phyloP scores from a whole-genome alignment of 2,797 vertebrate genomes.

The Molossus alvarezi region DNA sequence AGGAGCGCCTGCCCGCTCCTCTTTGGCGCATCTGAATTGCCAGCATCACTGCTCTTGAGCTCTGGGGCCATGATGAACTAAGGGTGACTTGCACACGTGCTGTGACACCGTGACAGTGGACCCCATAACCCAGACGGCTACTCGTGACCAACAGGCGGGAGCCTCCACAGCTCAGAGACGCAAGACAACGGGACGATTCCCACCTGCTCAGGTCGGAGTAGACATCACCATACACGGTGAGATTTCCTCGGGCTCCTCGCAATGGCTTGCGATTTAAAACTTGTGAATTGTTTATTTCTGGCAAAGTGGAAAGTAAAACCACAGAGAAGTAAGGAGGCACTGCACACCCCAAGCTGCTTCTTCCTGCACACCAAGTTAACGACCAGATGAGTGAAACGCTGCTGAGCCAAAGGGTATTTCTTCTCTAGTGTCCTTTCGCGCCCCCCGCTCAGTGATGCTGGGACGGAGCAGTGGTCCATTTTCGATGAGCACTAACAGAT shows the following conservation, averaged over 20 bases:
- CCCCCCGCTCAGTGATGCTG: rapidly evolving
- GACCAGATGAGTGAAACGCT: not conserved
- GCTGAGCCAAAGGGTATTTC: not conserved
- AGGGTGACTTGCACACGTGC: not conserved
- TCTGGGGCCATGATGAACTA: not conserved
- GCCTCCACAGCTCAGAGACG: rapidly evolving
- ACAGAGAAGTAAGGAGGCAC: not conserved
- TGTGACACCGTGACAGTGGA: not conserved
- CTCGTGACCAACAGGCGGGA: not conserved
- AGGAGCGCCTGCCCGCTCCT: not conserved
- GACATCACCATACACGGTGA: not conserved
- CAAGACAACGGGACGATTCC: not conserved
- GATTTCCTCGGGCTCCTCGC: not conserved
- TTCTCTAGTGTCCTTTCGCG: not conserved
- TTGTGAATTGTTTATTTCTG: not conserved
- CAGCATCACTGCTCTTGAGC: not conserved
- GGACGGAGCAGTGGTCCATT: not conserved
- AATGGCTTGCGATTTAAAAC: not conserved
- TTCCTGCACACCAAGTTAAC: not conserved
- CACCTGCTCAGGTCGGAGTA: too few species aligned
- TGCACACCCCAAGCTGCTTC: not conserved
- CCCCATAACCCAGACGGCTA: not conserved
- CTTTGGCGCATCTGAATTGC: not conserved
- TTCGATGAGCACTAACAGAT: not conserved
- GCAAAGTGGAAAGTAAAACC: not conserved